Conservation (phyloP, 2,113 vertebrate genomes). For the Edolisoma coerulescens region DNA sequence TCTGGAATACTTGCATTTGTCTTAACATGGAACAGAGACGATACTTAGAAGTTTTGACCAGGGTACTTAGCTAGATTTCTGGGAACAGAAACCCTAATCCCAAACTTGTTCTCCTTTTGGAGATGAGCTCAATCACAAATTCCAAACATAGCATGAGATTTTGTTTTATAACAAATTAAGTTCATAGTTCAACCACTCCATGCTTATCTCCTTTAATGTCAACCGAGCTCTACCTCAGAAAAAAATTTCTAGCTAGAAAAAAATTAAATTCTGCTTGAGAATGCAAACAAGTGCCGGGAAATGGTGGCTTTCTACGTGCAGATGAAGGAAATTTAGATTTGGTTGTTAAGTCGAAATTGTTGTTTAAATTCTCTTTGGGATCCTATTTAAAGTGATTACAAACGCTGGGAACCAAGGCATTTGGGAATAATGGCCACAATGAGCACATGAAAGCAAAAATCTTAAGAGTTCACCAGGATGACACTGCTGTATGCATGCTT, state of each 20-base stretch:
- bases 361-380: not conserved
- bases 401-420: not conserved
- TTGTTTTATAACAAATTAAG: not conserved
- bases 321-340: not conserved
- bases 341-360: not conserved
- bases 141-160: not conserved
- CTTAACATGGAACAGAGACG: accelerated
- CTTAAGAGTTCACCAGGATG: not conserved
- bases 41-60: not conserved
- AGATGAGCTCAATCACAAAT: not conserved
- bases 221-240: not conserved
- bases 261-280: not conserved
- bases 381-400: not conserved
- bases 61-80: not conserved
- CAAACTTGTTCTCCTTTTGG: not conserved
- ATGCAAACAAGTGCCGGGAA: not conserved
- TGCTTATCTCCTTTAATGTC: not conserved
- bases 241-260: not conserved
- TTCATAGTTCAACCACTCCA: not conserved
- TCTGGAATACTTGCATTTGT: not conserved
- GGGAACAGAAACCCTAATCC: not conserved
- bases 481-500: not conserved
- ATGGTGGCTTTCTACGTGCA: not conserved
- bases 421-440: not conserved
- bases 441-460: not conserved